Evolutionary conservation across 2,888 invertebrate genomes (phyloP).

Genomic region (Stenotaenia linearis): DNA sequence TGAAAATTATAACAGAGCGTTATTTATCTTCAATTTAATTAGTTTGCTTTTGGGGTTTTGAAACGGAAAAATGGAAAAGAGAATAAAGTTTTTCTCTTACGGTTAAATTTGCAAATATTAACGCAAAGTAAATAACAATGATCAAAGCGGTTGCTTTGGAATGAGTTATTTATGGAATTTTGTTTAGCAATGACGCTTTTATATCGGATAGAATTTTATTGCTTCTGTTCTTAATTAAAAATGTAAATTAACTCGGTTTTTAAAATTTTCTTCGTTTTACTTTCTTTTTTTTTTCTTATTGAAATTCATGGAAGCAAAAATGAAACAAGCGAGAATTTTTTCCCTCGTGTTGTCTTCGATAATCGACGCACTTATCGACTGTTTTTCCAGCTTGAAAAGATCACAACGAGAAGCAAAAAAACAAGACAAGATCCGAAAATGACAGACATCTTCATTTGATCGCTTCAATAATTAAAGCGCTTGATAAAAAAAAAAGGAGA

Average conservation of each 20-base stretch:
- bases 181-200: background rate
- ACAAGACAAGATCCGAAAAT: background rate
- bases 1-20: background rate
- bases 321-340: no score
- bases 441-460: background rate
- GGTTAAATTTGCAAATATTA: background rate
- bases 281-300: background rate
- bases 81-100: no score
- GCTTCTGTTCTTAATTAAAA: no score
- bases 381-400: background rate
- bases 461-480: background rate
- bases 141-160: background rate
- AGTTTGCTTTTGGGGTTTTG: no score
- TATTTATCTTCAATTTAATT: no score
- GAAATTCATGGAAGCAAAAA: background rate
- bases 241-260: no score
- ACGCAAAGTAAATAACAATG: background rate
- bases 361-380: background rate
- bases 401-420: background rate
- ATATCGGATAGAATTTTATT: background rate
- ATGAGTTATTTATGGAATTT: background rate
- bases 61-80: no score
- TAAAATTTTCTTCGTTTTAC: no score
- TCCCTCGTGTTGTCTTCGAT: background rate
- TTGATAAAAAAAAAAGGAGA: background rate